Evolutionary conservation across 2,113 vertebrate genomes (phyloP).

Genomic region (Hylia prasina): DNA sequence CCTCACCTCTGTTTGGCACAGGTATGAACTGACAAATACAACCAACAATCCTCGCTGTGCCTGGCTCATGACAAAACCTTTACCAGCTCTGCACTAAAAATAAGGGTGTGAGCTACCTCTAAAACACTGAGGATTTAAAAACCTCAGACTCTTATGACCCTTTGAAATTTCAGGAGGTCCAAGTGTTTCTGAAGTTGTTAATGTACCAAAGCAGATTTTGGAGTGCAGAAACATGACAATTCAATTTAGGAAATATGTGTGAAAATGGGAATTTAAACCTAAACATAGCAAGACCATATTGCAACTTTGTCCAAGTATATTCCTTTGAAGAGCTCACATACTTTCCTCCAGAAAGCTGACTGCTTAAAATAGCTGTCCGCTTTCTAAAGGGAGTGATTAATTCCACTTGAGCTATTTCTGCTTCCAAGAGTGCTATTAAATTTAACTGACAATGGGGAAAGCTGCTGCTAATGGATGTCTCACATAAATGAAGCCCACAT

Average conservation of each 20-base stretch:
- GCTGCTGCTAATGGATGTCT: not conserved
- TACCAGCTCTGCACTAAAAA: not conserved
- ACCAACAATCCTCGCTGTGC: not conserved
- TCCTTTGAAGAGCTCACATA: not conserved
- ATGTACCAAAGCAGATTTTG: not conserved
- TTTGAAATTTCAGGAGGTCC: not conserved
- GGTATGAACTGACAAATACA: not conserved
- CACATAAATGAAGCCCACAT: not conserved
- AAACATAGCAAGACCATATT: not conserved
- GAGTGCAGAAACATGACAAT: not conserved
- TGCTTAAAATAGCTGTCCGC: constrained; percentile 14
- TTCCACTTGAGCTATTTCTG: not conserved
- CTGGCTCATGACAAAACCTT: not conserved
- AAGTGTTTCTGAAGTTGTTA: not conserved
- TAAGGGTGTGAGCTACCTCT: not conserved
- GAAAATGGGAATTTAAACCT: not conserved
- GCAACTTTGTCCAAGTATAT: not conserved
- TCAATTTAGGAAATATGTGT: not conserved
- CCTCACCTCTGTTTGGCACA: not conserved
- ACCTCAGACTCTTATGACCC: not conserved
- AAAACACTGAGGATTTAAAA: not conserved
- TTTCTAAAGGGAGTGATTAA: not conserved
- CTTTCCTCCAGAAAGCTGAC: not conserved
- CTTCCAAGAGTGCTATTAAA: not conserved
- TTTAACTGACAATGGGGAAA: not conserved